Conservation (phyloP, 2,888 invertebrate genomes). For the Drosophila seclusa region DNA sequence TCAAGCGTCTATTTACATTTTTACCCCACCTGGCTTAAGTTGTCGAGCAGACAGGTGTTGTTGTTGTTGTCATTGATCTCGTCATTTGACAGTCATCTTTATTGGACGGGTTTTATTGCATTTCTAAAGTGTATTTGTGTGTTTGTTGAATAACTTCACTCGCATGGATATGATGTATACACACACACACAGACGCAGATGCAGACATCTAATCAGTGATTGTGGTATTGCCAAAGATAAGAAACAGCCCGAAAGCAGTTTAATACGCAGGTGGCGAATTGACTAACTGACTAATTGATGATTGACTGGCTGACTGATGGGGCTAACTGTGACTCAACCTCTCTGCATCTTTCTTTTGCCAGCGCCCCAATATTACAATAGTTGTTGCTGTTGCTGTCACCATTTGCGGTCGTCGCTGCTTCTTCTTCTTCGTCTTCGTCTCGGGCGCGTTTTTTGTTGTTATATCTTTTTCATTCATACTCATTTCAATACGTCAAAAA, state of each 20-base stretch:
- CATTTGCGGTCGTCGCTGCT: slow-evolving; percentile 26
- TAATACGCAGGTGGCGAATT: slow-evolving; percentile 34
- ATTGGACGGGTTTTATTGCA: slow-evolving; percentile 28
- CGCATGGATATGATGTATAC: background rate
- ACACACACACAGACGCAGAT: slow-evolving; percentile 18
- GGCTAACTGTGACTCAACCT: slow-evolving; percentile 68
- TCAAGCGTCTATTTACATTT: slow-evolving; percentile 66
- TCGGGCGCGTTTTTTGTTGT: slow-evolving; percentile 24
- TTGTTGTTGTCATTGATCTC: slow-evolving; percentile 38
- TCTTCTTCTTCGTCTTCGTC: slow-evolving; percentile 28
- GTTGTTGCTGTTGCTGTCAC: slow-evolving; percentile 26
- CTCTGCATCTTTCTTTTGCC: slow-evolving; percentile 33
- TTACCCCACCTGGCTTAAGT: slow-evolving; percentile 71
- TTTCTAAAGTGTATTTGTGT: slow-evolving; percentile 30
- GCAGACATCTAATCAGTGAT: slow-evolving; percentile 64
- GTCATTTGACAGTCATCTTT: slow-evolving; percentile 40
- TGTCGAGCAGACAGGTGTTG: slow-evolving; percentile 71
- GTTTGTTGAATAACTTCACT: slow-evolving; percentile 55
- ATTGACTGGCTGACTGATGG: slow-evolving; percentile 22
- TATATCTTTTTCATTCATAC: slow-evolving; percentile 45
- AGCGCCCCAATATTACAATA: slow-evolving; percentile 48
- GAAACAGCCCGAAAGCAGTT: slow-evolving; percentile 32
- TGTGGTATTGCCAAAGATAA: slow-evolving; percentile 70
- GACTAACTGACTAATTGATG: slow-evolving; percentile 1
- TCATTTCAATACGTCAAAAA: slow-evolving; percentile 31